A percentile compares a stretch with the other conserved stretches of the same genome.
Evolutionary conservation across 2,113 vertebrate species (phyloP).

Genomic region (Illadopsis cleaveri): DNA sequence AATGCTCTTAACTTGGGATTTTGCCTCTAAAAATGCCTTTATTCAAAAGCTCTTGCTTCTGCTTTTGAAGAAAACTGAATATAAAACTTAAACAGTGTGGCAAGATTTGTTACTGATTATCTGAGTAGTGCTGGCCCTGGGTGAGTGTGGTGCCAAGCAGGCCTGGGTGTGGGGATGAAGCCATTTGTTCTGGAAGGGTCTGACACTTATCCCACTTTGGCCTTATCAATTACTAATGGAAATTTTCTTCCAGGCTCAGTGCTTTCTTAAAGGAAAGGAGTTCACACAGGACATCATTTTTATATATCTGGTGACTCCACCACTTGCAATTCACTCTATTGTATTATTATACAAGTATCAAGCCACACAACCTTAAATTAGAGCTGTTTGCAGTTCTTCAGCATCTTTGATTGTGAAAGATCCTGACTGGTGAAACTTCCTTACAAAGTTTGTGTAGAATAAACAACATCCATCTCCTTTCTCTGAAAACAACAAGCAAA

Average conservation of each 20-base stretch:
- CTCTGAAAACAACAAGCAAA: background rate
- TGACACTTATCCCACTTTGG: background rate
- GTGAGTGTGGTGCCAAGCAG: background rate
- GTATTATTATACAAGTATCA: background rate
- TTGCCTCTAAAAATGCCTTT: background rate
- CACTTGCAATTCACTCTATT: background rate
- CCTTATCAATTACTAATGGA: background rate
- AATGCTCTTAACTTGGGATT: background rate
- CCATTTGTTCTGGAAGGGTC: background rate
- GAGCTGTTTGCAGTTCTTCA: background rate
- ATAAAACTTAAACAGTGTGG: background rate
- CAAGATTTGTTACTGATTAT: background rate
- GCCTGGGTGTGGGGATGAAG: background rate
- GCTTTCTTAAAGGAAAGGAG: background rate
- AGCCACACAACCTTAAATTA: background rate
- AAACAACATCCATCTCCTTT: background rate
- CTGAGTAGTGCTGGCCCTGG: background rate
- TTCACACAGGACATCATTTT: background rate
- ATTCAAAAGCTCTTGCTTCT: background rate
- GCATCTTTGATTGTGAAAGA: background rate
- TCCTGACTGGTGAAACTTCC: background rate
- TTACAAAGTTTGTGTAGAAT: background rate
- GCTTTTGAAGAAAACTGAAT: background rate
- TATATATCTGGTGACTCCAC: background rate
- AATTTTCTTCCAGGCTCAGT: background rate